Conservation (phyloP, 2,888 invertebrate species). For the Lasioglossum malachurum region DNA sequence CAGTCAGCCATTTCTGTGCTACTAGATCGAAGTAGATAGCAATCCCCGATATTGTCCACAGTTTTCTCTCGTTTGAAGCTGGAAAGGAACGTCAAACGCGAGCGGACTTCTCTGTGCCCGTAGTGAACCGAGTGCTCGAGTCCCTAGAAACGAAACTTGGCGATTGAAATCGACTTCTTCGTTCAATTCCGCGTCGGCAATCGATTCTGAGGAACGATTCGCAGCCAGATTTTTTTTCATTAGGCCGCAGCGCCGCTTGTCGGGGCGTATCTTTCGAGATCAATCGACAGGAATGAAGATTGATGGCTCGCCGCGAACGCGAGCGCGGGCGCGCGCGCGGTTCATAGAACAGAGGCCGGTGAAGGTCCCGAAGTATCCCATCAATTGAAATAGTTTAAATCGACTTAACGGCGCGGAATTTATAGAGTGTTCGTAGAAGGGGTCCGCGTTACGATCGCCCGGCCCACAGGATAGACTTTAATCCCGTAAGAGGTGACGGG, state of each 20-base stretch:
- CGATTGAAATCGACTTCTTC: background rate
- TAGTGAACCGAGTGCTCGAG: too few relatives aligned
- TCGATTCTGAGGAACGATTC: slow-evolving; percentile 10
- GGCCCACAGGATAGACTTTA: background rate
- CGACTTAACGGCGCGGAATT: slow-evolving; percentile 64
- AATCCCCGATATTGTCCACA: background rate
- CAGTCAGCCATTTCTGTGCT: too few relatives aligned
- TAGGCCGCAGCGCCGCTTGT: background rate
- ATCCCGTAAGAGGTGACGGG: slow-evolving; percentile 33
- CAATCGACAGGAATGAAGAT: slow-evolving; percentile 62
- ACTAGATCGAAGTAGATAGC: background rate
- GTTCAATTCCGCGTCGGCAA: background rate
- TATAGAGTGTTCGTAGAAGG: slow-evolving; percentile 64
- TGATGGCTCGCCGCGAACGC: slow-evolving; percentile 46
- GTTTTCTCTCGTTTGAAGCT: background rate
- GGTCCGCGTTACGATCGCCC: slow-evolving; percentile 31
- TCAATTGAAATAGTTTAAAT: slow-evolving; percentile 71
- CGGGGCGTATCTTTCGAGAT: slow-evolving; percentile 36
- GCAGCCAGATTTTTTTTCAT: slow-evolving; percentile 22
- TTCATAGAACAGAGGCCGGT: slow-evolving; percentile 46
- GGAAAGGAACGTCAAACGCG: background rate
- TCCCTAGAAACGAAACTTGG: background rate
- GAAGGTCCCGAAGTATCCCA: slow-evolving; percentile 50
- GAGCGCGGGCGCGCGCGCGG: background rate
- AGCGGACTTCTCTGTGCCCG: background rate